Base-by-base conservation (phyloP, 2,888 invertebrate genomes). In the Netelia fuscicornis region DNA sequence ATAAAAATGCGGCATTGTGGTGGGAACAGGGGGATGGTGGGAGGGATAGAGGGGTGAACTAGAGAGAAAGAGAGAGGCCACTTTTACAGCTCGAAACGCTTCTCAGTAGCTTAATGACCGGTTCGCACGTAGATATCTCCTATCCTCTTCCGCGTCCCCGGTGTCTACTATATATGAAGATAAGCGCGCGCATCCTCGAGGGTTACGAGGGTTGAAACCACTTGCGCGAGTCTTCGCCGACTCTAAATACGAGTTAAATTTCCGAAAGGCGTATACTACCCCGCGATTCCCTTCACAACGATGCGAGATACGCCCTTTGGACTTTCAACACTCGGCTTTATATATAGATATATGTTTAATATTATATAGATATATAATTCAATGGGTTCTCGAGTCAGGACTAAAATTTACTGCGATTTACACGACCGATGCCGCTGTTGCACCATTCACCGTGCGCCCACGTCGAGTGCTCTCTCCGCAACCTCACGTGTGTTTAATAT, bases 401-500 rank as follows among this genome's bases (percentile, higher is more conserved):
- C 67, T 60, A 60, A 79, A 87, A 85, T 86, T 87, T 83, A 83
- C 80, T 71, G 81, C 78, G 81, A 86, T 83, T 83, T 83, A 79
- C 74, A 60, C 72, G 65, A 42, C 52, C 42, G 42, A 42, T 58
- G 64, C 70, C 77, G 74, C 48, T 62, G 75, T 56, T 67, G 70
- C 77, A 77, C 65, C 68, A 17, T 78, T 79, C 62, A 54, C 76
- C 74, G 54, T 54, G 71, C 56, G 75, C 60, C 20, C 68, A 54
- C 68, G 23, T 60, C 74, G 54, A 64, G 48, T 75, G 67, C 70
- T 65, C 81, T 52, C 70, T 56, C 72, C 25, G 71, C 71, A 75
- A 80, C 81, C 82, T 87, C 86, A 87, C 87, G 86, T 86, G 86
- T 86, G 83, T 84, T 86, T 86, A 87, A 86, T 87, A 87, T 87